phyloP scores from a whole-genome alignment of 2,113 vertebrate genomes.

The Neotoma lepida region DNA sequence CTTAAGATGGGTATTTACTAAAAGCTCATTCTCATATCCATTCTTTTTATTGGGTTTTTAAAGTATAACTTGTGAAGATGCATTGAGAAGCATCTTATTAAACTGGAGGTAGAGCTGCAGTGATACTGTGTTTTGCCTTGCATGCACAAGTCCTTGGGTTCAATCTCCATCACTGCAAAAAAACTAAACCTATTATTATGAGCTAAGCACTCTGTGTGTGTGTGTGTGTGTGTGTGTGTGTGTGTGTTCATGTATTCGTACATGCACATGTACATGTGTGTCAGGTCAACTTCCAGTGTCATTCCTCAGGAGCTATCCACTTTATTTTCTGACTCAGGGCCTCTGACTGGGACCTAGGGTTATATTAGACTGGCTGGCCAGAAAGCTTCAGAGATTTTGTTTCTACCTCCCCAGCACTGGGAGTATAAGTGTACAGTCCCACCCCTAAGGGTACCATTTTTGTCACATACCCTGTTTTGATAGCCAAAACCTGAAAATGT shows the following conservation, averaged over 20 bases:
- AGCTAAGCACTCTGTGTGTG: background rate
- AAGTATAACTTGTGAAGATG: background rate
- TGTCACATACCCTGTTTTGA: background rate
- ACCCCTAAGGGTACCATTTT: background rate
- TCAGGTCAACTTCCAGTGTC: background rate
- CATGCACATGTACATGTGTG: background rate
- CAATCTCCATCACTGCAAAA: background rate
- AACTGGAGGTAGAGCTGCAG: background rate
- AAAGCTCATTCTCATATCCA: background rate
- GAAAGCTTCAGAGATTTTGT: background rate
- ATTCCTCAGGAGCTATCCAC: background rate
- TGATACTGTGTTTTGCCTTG: background rate
- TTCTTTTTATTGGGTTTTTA: constrained; percentile 42
- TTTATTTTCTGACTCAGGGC: background rate
- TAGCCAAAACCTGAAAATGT: constrained; percentile 5
- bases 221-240: background rate
- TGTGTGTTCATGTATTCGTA: background rate
- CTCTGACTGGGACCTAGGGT: background rate
- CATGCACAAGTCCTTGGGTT: background rate
- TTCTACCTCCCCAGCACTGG: background rate
- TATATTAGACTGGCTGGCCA: background rate
- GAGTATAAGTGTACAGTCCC: background rate
- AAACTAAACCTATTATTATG: background rate
- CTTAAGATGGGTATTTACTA: constrained; percentile 35
- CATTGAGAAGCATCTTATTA: background rate